phyloP scores from a whole-genome alignment of 2,797 vertebrate genomes.

The Halcyon smyrnensis region DNA sequence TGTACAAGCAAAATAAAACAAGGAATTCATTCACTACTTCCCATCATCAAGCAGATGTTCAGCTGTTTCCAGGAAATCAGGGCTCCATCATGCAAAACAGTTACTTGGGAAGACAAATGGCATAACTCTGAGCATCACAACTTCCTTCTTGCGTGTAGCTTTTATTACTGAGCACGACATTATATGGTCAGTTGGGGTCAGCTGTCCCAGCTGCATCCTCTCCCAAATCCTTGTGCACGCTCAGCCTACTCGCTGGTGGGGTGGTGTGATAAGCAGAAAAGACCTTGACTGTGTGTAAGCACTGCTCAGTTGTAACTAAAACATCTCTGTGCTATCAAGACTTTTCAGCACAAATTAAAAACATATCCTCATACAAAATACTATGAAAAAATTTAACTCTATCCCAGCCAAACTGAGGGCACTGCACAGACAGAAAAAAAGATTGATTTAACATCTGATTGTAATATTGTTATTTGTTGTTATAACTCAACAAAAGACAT shows the following conservation, averaged over 20 bases:
- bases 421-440: not conserved
- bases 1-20: too few species aligned
- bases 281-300: too few species aligned
- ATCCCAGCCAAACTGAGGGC: not conserved
- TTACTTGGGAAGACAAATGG: not conserved
- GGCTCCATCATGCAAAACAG: rapidly evolving
- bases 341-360: too few species aligned
- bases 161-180: not conserved
- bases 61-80: not conserved
- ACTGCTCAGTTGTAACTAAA: too few species aligned
- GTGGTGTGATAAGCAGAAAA: too few species aligned
- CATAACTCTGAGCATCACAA: rapidly evolving
- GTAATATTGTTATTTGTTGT: not conserved
- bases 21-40: too few species aligned
- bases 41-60: not conserved
- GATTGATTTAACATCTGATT: not conserved
- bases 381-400: too few species aligned
- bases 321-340: too few species aligned
- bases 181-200: too few species aligned
- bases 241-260: too few species aligned
- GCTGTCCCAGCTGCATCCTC: not conserved
- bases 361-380: too few species aligned
- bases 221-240: too few species aligned
- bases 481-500: not conserved
- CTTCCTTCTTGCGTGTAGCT: not conserved